Evolutionary conservation across 1,140 invertebrate species (phyloP), one percentile per base, ranked within the genome.

Genomic region (Leptonema lineaticorne): DNA sequence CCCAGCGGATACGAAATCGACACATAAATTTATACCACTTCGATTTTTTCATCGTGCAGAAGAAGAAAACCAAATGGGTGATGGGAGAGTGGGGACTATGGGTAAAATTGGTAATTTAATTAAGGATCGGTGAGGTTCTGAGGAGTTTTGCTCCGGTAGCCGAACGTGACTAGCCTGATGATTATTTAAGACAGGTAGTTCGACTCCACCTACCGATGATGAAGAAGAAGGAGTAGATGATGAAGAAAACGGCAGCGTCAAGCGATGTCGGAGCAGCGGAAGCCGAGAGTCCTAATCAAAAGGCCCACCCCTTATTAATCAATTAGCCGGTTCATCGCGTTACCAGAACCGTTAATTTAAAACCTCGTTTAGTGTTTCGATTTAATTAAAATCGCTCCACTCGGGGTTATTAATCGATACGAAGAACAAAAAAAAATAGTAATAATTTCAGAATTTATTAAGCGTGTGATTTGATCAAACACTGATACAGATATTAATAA

Each of bases 261-360:
- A 41, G 37, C 37, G 46, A 28, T 28, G 18, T 45, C 26, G 57
- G 53, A 53, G 56, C 64, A 50, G 33, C 41, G n/a, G n/a, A n/a
- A 41, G 16, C 16, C 37, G 37, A 16, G 37, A 41, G n/a, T 33
- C 14, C 16, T 56, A 27, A 57, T 14, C 24, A 26, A 29, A 7
- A 22, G n/a, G 22, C 16, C 63, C 28, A 33, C 18, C 26, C 48
- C 20, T 18, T 66, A 66, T 57, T 66, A 30, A 33, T 66, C 64
- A 57, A 41, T 66, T 66, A 66, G 64, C 57, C 57, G 37, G n/a
- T n/a, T 37, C 22, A 37, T 20, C 37, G 26, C 14, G 46, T 50
- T 28, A 37, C 29, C 57, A 66, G 57, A 30, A 33, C 48, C 9
- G 9, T 2, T 3, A 41, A 11, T 41, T 41, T 2, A 16, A 41